A percentile compares a stretch with the other conserved stretches of the same genome.
These are phyloP conservation scores for Hemichromis elongatus DNA, from an alignment of 2,113 vertebrate genomes.

Conservation along the genomic window DNA sequence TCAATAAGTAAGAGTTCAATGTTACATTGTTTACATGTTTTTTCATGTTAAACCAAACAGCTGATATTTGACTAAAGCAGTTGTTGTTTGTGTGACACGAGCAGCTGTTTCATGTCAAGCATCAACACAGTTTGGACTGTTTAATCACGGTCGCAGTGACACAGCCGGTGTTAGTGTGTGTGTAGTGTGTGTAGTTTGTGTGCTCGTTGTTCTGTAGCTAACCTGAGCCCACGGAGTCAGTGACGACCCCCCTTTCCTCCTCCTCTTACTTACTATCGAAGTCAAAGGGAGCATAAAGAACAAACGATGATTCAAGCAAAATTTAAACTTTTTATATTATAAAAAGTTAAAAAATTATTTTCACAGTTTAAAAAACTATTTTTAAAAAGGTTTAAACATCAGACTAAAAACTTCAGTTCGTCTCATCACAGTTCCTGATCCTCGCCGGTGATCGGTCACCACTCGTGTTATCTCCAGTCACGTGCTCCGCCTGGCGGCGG, in stretches of 20 bases:
- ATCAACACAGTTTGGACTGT: background rate
- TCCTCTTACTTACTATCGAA: background rate
- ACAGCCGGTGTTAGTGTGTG: background rate
- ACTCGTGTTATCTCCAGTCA: background rate
- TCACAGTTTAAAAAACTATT: background rate
- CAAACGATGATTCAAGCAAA: background rate
- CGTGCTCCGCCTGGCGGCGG: background rate
- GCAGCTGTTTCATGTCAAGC: background rate
- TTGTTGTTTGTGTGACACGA: background rate
- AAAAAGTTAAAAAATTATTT: background rate
- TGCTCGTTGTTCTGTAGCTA: background rate
- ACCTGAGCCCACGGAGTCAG: background rate
- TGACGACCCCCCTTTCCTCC: background rate
- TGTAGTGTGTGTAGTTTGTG: background rate
- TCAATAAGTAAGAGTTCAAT: background rate
- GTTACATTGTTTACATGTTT: background rate
- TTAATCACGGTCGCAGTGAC: too few relatives aligned
- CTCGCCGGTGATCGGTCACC: background rate
- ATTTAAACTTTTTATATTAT: background rate
- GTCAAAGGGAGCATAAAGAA: background rate
- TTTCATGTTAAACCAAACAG: background rate
- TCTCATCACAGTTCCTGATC: background rate
- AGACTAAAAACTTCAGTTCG: background rate
- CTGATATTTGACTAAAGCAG: background rate
- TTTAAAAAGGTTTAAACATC: background rate